Evolutionary conservation across 2,113 vertebrate species (phyloP).

Genomic region (Lepus timidus): DNA sequence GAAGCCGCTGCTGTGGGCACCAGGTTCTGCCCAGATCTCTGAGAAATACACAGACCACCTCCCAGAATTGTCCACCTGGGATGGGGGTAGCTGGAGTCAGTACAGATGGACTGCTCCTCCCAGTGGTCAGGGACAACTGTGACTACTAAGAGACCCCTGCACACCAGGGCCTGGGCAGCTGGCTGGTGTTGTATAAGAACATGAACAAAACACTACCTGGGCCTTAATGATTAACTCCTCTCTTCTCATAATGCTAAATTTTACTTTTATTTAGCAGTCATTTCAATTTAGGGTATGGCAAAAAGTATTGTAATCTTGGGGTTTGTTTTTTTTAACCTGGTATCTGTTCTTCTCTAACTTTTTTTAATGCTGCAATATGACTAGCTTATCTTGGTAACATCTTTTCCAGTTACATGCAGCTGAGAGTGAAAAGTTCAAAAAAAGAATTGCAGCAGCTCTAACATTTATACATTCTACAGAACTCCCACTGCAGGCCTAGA

Average conservation of each 20-base stretch:
- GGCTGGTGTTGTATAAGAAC: accelerated
- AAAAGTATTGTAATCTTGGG: not conserved
- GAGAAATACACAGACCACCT: not conserved
- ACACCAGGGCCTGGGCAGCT: not conserved
- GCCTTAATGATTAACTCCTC: not conserved
- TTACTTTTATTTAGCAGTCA: not conserved
- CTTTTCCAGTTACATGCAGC: not conserved
- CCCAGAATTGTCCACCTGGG: not conserved
- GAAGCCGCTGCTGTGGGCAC: not conserved
- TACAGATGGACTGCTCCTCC: not conserved
- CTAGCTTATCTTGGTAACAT: slow-evolving; percentile 18
- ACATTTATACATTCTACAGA: not conserved
- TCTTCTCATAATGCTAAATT: not conserved
- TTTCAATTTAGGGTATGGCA: not conserved
- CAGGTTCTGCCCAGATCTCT: not conserved
- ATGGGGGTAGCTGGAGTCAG: not conserved
- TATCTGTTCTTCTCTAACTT: not conserved
- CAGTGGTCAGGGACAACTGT: not conserved
- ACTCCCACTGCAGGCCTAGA: not conserved
- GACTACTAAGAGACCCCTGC: accelerated
- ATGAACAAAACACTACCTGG: not conserved
- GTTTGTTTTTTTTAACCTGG: not conserved
- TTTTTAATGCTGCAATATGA: not conserved
- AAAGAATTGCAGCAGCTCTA: not conserved
- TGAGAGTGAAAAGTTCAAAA: not conserved